These are phyloP conservation scores for Sanderia malayensis DNA, from an alignment of 30 jellyfish, hydroid and myxozoan species.

Conservation along the genomic window DNA sequence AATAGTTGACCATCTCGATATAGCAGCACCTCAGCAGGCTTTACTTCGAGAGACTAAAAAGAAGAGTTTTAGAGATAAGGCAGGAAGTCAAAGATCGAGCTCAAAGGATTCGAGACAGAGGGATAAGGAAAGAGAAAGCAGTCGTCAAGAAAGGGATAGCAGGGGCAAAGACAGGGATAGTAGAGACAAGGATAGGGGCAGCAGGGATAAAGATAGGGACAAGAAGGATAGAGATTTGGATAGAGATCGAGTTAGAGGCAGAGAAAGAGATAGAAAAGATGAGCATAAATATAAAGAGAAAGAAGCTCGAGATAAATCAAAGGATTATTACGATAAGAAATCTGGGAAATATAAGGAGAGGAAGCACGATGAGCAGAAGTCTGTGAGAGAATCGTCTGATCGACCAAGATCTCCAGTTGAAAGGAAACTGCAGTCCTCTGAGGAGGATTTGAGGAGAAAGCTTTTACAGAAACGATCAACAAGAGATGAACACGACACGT, in stretches of 20 bases:
- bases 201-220: too few relatives aligned
- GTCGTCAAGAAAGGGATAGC: too few relatives aligned
- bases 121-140: too few relatives aligned
- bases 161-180: too few relatives aligned
- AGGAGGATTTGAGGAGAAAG: constrained; percentile 58
- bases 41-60: constrained; percentile 23
- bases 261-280: too few relatives aligned
- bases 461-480: constrained; percentile 43
- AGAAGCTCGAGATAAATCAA: constrained; percentile 13
- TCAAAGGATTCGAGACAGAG: constrained; percentile 11
- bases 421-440: constrained; percentile 20
- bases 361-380: constrained; percentile 9
- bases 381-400: neutral
- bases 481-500: constrained; percentile 8
- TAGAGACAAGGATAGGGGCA: too few relatives aligned
- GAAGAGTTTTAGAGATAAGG: constrained; percentile 30
- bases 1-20: constrained; percentile 81
- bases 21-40: constrained; percentile 80
- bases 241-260: too few relatives aligned
- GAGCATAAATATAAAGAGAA: constrained; percentile 21
- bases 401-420: constrained; percentile 29
- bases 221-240: too few relatives aligned
- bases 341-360: constrained; percentile 11
- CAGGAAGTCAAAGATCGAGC: constrained; percentile 15
- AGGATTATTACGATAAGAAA: constrained; percentile 30